A percentile compares a stretch with the other conserved stretches of the same genome.
Evolutionary conservation across 2,797 vertebrate species (phyloP).

Genomic region (Merluccius polli): DNA sequence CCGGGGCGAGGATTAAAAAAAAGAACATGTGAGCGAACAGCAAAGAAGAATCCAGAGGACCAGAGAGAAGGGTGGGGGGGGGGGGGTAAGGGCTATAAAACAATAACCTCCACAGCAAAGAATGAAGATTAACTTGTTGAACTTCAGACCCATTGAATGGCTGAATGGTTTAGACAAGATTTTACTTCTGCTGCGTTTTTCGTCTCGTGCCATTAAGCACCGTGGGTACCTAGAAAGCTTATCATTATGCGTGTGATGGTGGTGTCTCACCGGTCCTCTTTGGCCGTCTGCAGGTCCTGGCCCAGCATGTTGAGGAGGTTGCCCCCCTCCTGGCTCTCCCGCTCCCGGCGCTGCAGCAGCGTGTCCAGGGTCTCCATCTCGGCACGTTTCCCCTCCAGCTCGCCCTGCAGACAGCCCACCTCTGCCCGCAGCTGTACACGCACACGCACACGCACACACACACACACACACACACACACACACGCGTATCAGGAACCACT

Average conservation of each 20-base stretch:
- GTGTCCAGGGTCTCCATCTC: slow-evolving; percentile 81
- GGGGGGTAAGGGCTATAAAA: background rate
- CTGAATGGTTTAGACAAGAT: background rate
- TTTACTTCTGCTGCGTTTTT: background rate
- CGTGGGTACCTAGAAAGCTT: no score
- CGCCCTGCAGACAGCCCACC: slow-evolving; percentile 72
- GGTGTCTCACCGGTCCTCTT: slow-evolving; percentile 75
- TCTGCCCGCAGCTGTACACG: slow-evolving; percentile 76
- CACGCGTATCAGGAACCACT: background rate
- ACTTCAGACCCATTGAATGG: background rate
- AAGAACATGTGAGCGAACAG: background rate
- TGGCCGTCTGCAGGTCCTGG: slow-evolving; percentile 74
- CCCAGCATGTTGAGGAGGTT: slow-evolving; percentile 84
- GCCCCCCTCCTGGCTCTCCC: slow-evolving; percentile 82
- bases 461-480: slow-evolving; percentile 16
- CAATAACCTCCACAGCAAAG: background rate
- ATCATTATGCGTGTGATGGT: background rate
- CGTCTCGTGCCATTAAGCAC: no score
- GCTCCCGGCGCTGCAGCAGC: slow-evolving; percentile 75
- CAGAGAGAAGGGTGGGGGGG: background rate
- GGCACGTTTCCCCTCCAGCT: slow-evolving; percentile 72
- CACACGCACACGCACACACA: slow-evolving; percentile 24
- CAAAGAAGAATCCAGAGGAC: background rate
- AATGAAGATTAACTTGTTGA: background rate
- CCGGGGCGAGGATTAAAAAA: background rate